These are phyloP conservation scores for Hermaeophaga mercurialis DNA, from an alignment of 2,888 invertebrate genomes.

Conservation along the genomic window DNA sequence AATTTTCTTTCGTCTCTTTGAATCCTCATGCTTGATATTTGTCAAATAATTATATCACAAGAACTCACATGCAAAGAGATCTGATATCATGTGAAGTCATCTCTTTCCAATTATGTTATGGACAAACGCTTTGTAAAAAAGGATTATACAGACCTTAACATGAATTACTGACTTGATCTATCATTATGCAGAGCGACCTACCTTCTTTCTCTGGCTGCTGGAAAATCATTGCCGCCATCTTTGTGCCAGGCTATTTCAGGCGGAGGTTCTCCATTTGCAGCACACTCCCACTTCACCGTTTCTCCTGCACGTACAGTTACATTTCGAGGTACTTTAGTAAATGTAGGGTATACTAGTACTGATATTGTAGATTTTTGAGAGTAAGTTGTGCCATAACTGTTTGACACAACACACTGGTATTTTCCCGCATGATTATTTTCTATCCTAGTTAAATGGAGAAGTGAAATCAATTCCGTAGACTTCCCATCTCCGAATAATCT, in stretches of 20 bases:
- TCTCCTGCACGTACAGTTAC: conserved; percentile 84
- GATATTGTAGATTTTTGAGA: conserved; percentile 85
- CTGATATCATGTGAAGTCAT: no score
- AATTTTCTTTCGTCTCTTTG: no score
- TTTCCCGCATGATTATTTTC: conserved; percentile 82
- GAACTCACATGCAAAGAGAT: no score
- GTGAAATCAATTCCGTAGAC: conserved; percentile 71
- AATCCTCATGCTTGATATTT: no score
- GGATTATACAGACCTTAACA: no score
- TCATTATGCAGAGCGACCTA: no score
- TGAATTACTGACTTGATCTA: no score
- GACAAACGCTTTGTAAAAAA: no score
- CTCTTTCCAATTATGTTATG: no score
- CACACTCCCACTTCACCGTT: conserved; percentile 87
- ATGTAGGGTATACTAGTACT: conserved; percentile 86
- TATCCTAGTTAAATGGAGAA: conserved; percentile 75
- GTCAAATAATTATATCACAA: no score
- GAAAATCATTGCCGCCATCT: conserved; percentile 92
- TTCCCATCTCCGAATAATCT: conserved; percentile 61
- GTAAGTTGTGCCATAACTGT: conserved; percentile 87
- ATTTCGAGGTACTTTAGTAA: conserved; percentile 83
- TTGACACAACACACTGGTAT: conserved; percentile 92
- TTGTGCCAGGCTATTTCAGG: conserved; percentile 92
- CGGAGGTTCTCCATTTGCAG: conserved; percentile 84
- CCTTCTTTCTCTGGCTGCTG: conserved; percentile 89